Percentiles rank a stretch among this genome's conserved stretches.
phyloP scores from a whole-genome alignment of 1,140 invertebrate species.

The Callitettix versicolor region DNA sequence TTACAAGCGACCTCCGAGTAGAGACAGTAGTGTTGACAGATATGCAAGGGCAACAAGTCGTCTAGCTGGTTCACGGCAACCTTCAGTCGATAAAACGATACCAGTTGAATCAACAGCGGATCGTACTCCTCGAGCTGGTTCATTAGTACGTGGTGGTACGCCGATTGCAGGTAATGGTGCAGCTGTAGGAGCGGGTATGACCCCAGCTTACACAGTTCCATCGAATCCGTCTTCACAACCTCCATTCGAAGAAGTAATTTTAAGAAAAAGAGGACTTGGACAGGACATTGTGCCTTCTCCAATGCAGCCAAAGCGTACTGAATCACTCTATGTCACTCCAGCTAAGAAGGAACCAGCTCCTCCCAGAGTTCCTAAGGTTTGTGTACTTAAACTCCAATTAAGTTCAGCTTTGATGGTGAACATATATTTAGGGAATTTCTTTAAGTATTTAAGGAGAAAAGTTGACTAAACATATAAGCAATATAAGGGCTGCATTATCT shows the following conservation, averaged over 20 bases:
- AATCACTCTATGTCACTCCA: conserved; percentile 43
- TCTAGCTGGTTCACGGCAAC: conserved; percentile 50
- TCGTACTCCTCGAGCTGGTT: conserved; percentile 11
- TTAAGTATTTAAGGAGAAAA: too few relatives aligned
- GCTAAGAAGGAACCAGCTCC: conserved; percentile 21
- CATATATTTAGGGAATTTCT: too few relatives aligned
- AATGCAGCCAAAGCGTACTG: conserved; percentile 73
- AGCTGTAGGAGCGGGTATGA: conserved; percentile 28
- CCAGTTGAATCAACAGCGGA: conserved; percentile 26
- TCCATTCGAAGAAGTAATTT: conserved; percentile 67
- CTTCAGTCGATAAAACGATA: conserved; percentile 55
- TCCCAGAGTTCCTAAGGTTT: conserved; percentile 20
- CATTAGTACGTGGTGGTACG: conserved; percentile 30
- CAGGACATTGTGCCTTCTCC: conserved; percentile 79
- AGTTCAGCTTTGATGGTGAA: not conserved
- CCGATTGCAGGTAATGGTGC: conserved; percentile 32
- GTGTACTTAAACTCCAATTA: not conserved
- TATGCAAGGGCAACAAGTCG: conserved; percentile 52
- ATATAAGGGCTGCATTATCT: too few relatives aligned
- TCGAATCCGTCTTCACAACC: conserved; percentile 28
- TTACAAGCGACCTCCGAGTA: conserved; percentile 79
- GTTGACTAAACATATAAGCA: too few relatives aligned
- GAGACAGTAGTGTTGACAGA: conserved; percentile 77
- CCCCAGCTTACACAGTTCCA: conserved; percentile 33
- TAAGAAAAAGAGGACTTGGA: conserved; percentile 65